These are phyloP conservation scores for Anguilla megastoma DNA, from an alignment of 2,797 vertebrate species.

Conservation along the genomic window DNA sequence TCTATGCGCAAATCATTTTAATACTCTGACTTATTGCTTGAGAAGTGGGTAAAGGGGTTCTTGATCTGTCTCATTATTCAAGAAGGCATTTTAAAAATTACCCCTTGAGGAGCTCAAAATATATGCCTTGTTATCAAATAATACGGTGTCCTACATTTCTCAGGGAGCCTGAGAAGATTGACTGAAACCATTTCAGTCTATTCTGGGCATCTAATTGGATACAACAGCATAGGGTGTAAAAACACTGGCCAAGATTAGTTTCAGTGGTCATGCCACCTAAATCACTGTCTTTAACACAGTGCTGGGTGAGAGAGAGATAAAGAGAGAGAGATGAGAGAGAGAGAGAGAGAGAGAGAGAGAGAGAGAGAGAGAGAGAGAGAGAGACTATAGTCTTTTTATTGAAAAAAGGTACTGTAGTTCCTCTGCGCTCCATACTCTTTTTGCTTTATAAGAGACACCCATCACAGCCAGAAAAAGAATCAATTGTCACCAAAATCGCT, in stretches of 20 bases:
- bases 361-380: neutral
- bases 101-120: conserved; percentile 54
- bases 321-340: neutral
- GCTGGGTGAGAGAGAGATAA: neutral
- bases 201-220: conserved; percentile 59
- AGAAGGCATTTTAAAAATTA: conserved; percentile 52
- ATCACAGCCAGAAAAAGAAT: conserved; percentile 67
- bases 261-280: conserved; percentile 56
- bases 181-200: conserved; percentile 52
- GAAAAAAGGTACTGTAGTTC: conserved; percentile 49
- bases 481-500: conserved; percentile 64
- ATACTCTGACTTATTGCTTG: conserved; percentile 54
- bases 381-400: conserved; percentile 50
- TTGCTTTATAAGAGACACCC: conserved; percentile 47
- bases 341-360: neutral
- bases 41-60: conserved; percentile 51
- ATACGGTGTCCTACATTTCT: conserved; percentile 55
- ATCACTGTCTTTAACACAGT: conserved; percentile 48
- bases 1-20: conserved; percentile 24
- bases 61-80: conserved; percentile 55
- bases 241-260: conserved; percentile 47
- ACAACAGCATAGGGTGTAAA: conserved; percentile 49
- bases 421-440: conserved; percentile 35
- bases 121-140: conserved; percentile 61
- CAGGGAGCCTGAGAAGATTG: conserved; percentile 49